Evolutionary conservation across 2,888 invertebrate species (phyloP).

Genomic region (Eupithecia exiguata): DNA sequence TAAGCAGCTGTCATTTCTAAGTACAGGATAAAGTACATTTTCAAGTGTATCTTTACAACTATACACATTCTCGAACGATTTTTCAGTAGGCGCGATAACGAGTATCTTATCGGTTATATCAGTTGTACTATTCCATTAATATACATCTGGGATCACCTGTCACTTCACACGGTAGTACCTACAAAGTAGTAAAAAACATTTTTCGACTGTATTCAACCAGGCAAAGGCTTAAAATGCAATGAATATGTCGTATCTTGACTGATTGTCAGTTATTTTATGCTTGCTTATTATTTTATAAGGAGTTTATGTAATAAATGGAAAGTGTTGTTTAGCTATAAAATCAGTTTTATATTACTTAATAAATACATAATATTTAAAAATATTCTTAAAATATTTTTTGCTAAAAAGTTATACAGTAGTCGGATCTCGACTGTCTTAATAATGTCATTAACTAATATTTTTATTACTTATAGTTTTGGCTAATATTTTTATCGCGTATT

Average conservation of each 20-base stretch:
- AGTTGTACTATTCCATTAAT: conserved; percentile 53
- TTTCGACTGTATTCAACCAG: conserved; percentile 19
- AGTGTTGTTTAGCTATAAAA: background rate
- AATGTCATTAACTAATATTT: too few relatives aligned
- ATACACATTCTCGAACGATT: conserved; percentile 25
- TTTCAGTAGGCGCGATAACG: conserved; percentile 54
- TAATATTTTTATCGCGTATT: background rate
- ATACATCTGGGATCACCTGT: conserved; percentile 58
- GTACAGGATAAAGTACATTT: background rate
- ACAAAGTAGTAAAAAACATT: conserved; percentile 22
- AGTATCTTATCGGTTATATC: conserved; percentile 63
- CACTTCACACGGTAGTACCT: conserved; percentile 55
- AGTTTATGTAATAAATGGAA: conserved; percentile 15
- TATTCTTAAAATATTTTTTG: background rate
- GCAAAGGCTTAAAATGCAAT: conserved; percentile 15
- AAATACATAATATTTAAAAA: too few relatives aligned
- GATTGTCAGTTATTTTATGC: conserved; percentile 28
- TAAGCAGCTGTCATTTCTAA: background rate
- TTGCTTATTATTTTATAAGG: conserved; percentile 28
- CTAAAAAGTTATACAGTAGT: background rate
- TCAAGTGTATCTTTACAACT: conserved; percentile 21
- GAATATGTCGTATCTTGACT: conserved; percentile 21
- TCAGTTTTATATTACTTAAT: too few relatives aligned
- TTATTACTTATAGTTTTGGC: too few relatives aligned
- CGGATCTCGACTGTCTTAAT: background rate